A percentile compares a stretch with the other conserved stretches of the same genome.
phyloP scores from a whole-genome alignment of 2,113 vertebrate species.

The Seriola aureovittata region DNA sequence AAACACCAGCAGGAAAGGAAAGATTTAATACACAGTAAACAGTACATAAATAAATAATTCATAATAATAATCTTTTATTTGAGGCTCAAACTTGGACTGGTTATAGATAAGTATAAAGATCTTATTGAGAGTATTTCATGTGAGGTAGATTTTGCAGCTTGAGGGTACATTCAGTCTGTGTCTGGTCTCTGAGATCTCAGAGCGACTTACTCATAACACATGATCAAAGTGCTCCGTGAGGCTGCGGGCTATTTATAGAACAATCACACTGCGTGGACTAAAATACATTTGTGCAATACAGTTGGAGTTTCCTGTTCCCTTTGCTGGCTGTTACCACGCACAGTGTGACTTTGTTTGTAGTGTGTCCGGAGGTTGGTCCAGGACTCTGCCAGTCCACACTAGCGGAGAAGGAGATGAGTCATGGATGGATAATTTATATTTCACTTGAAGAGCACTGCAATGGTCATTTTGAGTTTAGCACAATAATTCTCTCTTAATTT shows the following conservation, averaged over 20 bases:
- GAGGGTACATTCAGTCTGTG: neutral
- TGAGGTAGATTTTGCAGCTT: neutral
- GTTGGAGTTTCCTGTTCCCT: conserved; percentile 72
- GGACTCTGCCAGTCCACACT: conserved; percentile 12
- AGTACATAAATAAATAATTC: neutral
- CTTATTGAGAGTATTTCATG: neutral
- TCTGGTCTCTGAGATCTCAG: conserved; percentile 5
- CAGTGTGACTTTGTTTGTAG: conserved; percentile 16
- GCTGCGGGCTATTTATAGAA: conserved; percentile 65
- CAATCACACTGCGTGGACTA: conserved; percentile 54
- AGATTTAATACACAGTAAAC: conserved; percentile 15
- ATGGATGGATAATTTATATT: conserved; percentile 23
- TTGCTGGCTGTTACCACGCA: conserved; percentile 18
- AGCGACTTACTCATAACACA: conserved; percentile 44
- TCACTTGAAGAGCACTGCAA: neutral
- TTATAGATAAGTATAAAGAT: neutral
- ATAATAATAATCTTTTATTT: neutral
- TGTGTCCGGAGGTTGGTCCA: conserved; percentile 19
- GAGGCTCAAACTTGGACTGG: neutral
- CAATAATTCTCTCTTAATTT: neutral
- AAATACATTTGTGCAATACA: conserved; percentile 67
- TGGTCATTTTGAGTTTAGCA: neutral
- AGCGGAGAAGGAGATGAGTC: conserved; percentile 37
- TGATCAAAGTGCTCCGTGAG: conserved; percentile 57
- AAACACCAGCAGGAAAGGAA: conserved; percentile 17